phyloP scores from a whole-genome alignment of 1,140 invertebrate species.

The Cydia amplana region DNA sequence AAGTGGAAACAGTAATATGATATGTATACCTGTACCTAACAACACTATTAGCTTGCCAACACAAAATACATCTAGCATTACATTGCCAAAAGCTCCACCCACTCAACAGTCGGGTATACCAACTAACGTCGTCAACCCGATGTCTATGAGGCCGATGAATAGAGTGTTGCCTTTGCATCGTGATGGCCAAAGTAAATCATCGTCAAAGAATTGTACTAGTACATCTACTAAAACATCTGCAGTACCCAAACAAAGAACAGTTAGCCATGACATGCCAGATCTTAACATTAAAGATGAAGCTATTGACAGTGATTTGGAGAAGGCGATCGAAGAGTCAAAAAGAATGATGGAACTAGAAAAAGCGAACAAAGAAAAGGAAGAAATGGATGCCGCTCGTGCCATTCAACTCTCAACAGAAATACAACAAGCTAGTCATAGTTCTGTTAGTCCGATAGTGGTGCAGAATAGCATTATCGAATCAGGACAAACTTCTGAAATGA shows the following conservation, averaged over 20 bases:
- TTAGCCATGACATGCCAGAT: conserved; percentile 78
- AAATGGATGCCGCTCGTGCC: conserved; percentile 61
- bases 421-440: conserved; percentile 65
- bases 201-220: conserved; percentile 54
- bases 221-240: conserved; percentile 52
- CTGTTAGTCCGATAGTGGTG: conserved; percentile 43
- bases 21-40: conserved; percentile 70
- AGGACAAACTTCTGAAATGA: conserved; percentile 58
- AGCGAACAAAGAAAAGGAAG: conserved; percentile 69
- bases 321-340: conserved; percentile 78
- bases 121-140: conserved; percentile 84
- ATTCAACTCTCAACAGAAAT: conserved; percentile 61
- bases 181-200: conserved; percentile 70
- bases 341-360: conserved; percentile 76
- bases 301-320: conserved; percentile 76
- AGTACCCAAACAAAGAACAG: conserved; percentile 64
- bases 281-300: conserved; percentile 76
- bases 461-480: conserved; percentile 41
- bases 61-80: conserved; percentile 79
- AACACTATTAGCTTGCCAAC: conserved; percentile 73
- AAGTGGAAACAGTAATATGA: conserved; percentile 63
- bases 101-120: conserved; percentile 82
- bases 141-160: conserved; percentile 85
- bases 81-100: conserved; percentile 81
- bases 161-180: conserved; percentile 86